These are phyloP conservation scores for Drosophila setosimentum DNA, from an alignment of 2,888 invertebrate genomes.

Conservation along the genomic window DNA sequence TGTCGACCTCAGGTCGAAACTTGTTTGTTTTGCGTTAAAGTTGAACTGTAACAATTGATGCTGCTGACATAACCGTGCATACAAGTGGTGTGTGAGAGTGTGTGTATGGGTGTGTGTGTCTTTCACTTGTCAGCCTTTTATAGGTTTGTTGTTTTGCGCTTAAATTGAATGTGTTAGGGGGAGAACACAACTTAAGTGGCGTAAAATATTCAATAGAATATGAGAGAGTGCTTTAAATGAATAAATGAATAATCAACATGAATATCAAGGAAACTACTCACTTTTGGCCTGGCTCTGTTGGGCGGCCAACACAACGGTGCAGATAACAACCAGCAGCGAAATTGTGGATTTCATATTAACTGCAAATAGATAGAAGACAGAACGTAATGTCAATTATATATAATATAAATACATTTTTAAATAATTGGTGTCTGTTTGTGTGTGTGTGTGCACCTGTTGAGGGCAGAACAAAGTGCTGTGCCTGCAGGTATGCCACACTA, in stretches of 20 bases:
- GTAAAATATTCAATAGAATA: slow-evolving; percentile 20
- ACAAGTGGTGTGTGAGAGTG: slow-evolving; percentile 1
- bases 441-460: slow-evolving; percentile 62
- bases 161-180: slow-evolving; percentile 60
- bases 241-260: slow-evolving; percentile 3
- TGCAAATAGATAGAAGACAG: slow-evolving; percentile 48
- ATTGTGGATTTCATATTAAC: slow-evolving; percentile 84
- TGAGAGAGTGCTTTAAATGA: slow-evolving; percentile 4
- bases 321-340: slow-evolving; percentile 83
- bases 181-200: slow-evolving; percentile 23
- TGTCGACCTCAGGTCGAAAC: slow-evolving; percentile 21
- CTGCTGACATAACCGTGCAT: slow-evolving; percentile 35
- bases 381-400: slow-evolving; percentile 34
- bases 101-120: slow-evolving; percentile 27
- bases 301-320: slow-evolving; percentile 83
- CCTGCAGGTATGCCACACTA: slow-evolving; percentile 61
- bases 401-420: slow-evolving; percentile 14
- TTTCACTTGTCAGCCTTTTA: slow-evolving; percentile 65
- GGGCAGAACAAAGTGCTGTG: slow-evolving; percentile 41
- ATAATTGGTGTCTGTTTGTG: background rate
- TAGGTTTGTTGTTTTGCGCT: slow-evolving; percentile 68
- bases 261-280: slow-evolving; percentile 68
- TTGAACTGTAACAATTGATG: slow-evolving; percentile 70
- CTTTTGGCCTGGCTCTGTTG: slow-evolving; percentile 84
- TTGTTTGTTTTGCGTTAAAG: slow-evolving; percentile 63